Evolutionary conservation across 2,888 invertebrate species (phyloP), one percentile per base, ranked within the genome.

Genomic region (Eumerus sabulonum): DNA sequence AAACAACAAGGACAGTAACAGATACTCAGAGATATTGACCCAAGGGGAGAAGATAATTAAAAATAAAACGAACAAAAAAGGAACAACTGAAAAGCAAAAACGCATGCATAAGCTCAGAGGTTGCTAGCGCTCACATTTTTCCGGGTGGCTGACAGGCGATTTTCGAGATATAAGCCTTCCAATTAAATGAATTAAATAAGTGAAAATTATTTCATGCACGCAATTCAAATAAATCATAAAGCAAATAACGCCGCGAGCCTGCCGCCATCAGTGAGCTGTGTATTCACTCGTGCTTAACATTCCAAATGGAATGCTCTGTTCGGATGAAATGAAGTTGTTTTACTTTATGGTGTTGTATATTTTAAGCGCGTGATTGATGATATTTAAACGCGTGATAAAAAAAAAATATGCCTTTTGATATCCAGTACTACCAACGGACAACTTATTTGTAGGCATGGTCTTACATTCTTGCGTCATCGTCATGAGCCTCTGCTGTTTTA

Each of bases 131-230:
- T 45, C 44, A 45, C 66, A 76, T 76, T 76, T 71, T 76, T 71
- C 71, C 66, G 76, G 66, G 60, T 66, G 67, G 71, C 72, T 72
- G 67, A 68, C 67, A 77, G 53, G 63, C 73, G 76, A 76, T 76
- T 76, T 76, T 76, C 76, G 71, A 76, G 71, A 60, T 73, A 67
- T 68, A 77, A 77, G 67, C 77, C 62, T 68, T 73, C 63, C 73
- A 77, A 73, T 73, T 77, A 77, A 77, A 63, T 77, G 77, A 73
- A 67, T 77, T 77, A 72, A 77, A 73, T 77, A 63, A 77, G 77
- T 77, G 77, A 73, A 77, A 77, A 73, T 77, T 77, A 77, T 77
- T 77, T 77, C 67, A 73, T 73, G 77, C 77, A 73, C 77, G 77
- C 77, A 73, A 71, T 67, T 57, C 72, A 77, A 73, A 77, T 77